Evolutionary conservation across 2,888 invertebrate genomes (phyloP), one percentile per base, ranked within the genome.

Genomic region (Thysanoteuthis rhombus): DNA sequence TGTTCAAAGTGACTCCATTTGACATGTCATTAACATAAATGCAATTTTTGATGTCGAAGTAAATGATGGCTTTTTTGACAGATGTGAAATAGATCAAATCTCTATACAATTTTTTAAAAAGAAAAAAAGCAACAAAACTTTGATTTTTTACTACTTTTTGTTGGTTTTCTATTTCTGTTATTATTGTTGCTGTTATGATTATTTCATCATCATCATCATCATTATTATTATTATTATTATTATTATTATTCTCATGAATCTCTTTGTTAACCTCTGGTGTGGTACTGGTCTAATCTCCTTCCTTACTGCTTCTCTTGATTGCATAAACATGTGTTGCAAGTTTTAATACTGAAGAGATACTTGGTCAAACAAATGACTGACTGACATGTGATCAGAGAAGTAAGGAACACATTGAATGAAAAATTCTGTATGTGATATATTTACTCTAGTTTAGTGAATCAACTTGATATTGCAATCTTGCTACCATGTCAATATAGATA

Each of bases 401-500:
- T n/a, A 75, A n/a, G 75, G 75, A 75, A 75, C n/a, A 36, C 16
- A n/a, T 75, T 75, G 75, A 75, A n/a, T 16, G 75, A 75, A n/a
- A 75, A 75, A 75, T 36, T n/a, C n/a, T 75, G 36, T 75, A 75
- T 75, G 75, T 75, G 75, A 75, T 75, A 75, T 75, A 75, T 75
- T 75, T 75, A 75, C n/a, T 75, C 75, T 75, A 75, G 75, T 75
- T 75, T 75, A n/a, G n/a, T n/a, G 75, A 75, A 36, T 75, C 75
- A n/a, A 75, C 75, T 75, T 75, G 36, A 75, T n/a, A 75, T 36
- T 75, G 75, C 75, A 75, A 92, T 36, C 45, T 92, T 45, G 92
- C 92, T 92, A 92, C 39, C 92, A 92, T 40, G 40, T 92, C 92
- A 92, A 42, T 92, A 92, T 92, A 92, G 92, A 92, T 92, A 92